phyloP scores from a whole-genome alignment of 2,113 vertebrate genomes.

The Prunella himalayana region DNA sequence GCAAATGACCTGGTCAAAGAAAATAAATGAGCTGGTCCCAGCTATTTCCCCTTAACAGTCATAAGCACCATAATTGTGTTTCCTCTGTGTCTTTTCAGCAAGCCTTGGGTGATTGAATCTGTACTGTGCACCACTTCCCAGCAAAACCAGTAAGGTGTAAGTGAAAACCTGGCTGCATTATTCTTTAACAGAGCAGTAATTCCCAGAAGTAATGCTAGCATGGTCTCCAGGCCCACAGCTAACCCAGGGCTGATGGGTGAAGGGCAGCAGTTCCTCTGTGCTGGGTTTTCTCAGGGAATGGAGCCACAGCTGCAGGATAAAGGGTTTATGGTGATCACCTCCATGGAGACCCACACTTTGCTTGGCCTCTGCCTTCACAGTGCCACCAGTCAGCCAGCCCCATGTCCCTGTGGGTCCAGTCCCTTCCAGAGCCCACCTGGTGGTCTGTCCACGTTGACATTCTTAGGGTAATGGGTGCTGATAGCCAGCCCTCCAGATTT shows the following conservation, averaged over 20 bases:
- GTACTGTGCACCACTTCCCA: neutral
- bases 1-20: neutral
- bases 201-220: neutral
- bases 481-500: neutral
- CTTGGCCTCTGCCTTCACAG: neutral
- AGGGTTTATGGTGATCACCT: neutral
- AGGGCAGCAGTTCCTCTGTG: neutral
- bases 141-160: neutral
- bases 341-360: accelerated
- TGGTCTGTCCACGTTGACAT: neutral
- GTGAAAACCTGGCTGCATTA: neutral
- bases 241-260: neutral
- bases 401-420: neutral
- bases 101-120: neutral
- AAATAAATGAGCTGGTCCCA: neutral
- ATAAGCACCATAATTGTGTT: neutral
- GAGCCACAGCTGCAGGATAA: neutral
- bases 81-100: neutral
- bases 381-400: neutral
- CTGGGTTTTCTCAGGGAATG: neutral
- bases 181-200: neutral
- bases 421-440: neutral
- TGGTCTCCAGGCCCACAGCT: neutral
- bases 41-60: neutral
- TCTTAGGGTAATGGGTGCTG: too few species aligned